Evolutionary conservation across 2,888 invertebrate genomes (phyloP).

Genomic region (Sarcophaga carnaria): DNA sequence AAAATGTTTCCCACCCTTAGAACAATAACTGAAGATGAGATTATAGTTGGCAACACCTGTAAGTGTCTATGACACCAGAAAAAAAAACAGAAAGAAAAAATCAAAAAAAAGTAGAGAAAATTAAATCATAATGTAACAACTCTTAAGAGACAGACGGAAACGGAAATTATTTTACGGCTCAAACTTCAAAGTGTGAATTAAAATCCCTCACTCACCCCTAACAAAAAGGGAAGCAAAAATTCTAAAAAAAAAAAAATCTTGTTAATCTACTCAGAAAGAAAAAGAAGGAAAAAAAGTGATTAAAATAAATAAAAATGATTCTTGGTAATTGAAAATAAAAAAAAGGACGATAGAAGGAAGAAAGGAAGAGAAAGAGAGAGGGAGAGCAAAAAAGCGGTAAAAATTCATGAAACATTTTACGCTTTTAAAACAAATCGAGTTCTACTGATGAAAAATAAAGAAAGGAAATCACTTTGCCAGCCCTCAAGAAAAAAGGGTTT

Average conservation of each 20-base stretch:
- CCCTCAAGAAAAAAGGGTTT: conserved; percentile 52
- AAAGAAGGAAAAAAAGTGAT: conserved; percentile 25
- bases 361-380: too few relatives aligned
- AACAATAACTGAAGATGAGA: conserved; percentile 32
- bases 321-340: conserved; percentile 58
- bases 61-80: conserved; percentile 53
- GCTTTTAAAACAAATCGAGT: conserved; percentile 41
- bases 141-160: conserved; percentile 46
- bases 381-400: conserved; percentile 3
- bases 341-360: not conserved
- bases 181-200: conserved; percentile 69
- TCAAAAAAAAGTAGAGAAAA: not conserved
- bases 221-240: not conserved
- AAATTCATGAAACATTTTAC: conserved; percentile 48
- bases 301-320: conserved; percentile 28
- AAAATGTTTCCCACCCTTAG: conserved; percentile 7
- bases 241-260: conserved; percentile 38
- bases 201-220: not conserved
- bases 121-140: not conserved
- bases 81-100: conserved; percentile 23
- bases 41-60: conserved; percentile 66
- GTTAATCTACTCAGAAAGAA: conserved; percentile 59
- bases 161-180: conserved; percentile 69
- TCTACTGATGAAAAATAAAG: conserved; percentile 23
- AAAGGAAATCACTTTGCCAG: too few relatives aligned